Evolutionary conservation across 2,797 vertebrate species (phyloP), one percentile per base, ranked within the genome.

Genomic region (Pangasius macronema): DNA sequence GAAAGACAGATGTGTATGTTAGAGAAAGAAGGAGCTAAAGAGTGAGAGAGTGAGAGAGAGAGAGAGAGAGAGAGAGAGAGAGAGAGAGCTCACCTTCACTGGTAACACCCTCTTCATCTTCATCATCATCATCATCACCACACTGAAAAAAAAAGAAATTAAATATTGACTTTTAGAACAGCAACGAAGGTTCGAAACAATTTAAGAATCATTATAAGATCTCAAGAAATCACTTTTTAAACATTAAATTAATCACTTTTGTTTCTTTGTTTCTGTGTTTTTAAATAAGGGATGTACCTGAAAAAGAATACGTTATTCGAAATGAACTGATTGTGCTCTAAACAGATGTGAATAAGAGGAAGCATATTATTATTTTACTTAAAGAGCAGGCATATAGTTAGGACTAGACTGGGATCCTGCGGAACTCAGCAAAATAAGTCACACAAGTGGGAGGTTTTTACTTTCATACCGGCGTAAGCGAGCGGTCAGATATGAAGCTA

Each of bases 41-140:
- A 70, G 36, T 1, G 5, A 73, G 42, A 55, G 5, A 20, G 22
- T 5, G 20, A 36, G 51, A 18, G 18, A 36, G 30, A 36, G 33
- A 68, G 14, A 20, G 8, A 27, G 13, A 14, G n/a, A 14, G 13
- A 68, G 30, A 36, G 67, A 20, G 7, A 79, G 57, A 30, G 2
- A 76, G 16, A n/a, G 27, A 16, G 68, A 76, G 10, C 91, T 68
- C 75, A 96, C 96, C 95, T 92, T 94, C 93, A 89, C 95, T 96
- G 77, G 96, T 93, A 22, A 96, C 94, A 42, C 95, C 96, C 55
- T 95, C 95, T 57, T 88, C 88, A 2, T 95, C 93, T 5, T 92
- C 39, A 36, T 36, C 36, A 36, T 16, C 65, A 33, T 82, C 81
- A 51, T 51, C 20, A 33, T 90, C 90, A 0, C 93, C 92, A 79